phyloP scores from a whole-genome alignment of 92 coral and sea anemone genomes.

The Porites lobata region DNA sequence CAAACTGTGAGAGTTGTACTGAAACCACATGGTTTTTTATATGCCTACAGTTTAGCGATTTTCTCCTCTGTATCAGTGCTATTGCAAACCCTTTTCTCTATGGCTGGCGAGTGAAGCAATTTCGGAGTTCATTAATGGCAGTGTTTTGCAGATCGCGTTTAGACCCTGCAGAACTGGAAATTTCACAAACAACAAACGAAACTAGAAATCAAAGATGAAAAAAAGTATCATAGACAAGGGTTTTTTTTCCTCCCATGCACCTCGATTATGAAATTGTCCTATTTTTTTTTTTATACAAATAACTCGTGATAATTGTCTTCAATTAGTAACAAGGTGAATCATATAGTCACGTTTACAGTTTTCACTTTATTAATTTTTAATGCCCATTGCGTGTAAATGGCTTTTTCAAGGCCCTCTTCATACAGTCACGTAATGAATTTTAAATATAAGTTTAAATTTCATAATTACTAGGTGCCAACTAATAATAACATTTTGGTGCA shows the following conservation, averaged over 20 bases:
- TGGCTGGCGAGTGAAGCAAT: constrained; percentile 63
- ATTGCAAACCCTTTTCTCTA: constrained; percentile 58
- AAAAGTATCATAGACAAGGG: neutral
- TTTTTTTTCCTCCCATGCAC: neutral
- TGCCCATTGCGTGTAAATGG: neutral
- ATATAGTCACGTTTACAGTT: neutral
- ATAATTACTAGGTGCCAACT: neutral
- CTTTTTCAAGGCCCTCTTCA: neutral
- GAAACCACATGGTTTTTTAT: constrained; percentile 19
- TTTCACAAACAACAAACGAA: constrained; percentile 6
- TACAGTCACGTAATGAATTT: neutral
- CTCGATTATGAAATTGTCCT: neutral
- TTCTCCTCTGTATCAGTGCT: constrained; percentile 35
- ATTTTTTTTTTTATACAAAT: too few relatives aligned
- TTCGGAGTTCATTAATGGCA: constrained; percentile 52
- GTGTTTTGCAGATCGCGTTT: constrained; percentile 29
- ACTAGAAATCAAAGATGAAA: too few relatives aligned
- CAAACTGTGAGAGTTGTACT: constrained; percentile 27
- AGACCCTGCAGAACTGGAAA: constrained; percentile 12
- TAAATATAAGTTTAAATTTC: too few relatives aligned
- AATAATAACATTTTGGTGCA: neutral
- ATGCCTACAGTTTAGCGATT: constrained; percentile 21
- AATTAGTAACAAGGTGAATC: too few relatives aligned
- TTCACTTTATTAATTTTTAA: too few relatives aligned
- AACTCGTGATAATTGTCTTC: neutral